phyloP scores from a whole-genome alignment of 2,888 invertebrate genomes.

The Dryobotodes eremita region DNA sequence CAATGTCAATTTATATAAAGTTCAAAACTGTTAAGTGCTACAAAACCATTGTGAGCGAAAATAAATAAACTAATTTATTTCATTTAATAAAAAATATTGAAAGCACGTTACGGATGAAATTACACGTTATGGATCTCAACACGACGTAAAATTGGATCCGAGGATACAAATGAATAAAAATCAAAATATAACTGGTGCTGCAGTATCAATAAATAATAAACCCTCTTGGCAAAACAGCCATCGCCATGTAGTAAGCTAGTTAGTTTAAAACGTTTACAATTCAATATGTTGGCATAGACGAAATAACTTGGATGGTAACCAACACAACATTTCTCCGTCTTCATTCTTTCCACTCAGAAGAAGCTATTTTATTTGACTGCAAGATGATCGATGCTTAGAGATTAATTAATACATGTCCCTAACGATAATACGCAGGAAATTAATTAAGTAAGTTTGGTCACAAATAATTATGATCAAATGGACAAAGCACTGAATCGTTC shows the following conservation, averaged over 20 bases:
- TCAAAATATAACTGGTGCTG: neutral
- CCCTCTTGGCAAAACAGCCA: neutral
- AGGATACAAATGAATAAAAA: neutral
- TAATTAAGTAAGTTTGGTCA: constrained; percentile 20
- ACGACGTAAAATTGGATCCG: neutral
- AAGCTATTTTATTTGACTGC: neutral
- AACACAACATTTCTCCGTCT: neutral
- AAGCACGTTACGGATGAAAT: no score
- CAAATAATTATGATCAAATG: constrained; percentile 39
- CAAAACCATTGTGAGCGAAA: no score
- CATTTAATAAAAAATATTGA: neutral
- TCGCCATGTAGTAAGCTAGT: neutral
- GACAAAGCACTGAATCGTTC: constrained; percentile 24
- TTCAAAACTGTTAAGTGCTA: no score
- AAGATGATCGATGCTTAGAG: constrained; percentile 11
- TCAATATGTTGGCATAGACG: neutral
- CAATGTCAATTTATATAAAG: no score
- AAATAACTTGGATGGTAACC: neutral
- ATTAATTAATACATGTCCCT: constrained; percentile 28
- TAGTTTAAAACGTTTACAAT: neutral
- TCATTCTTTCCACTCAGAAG: neutral
- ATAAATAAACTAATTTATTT: no score
- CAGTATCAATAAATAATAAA: neutral
- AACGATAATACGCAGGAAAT: constrained; percentile 25
- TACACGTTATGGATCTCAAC: neutral